A percentile compares a stretch with the other conserved stretches of the same genome.
Conservation (phyloP, 2,888 invertebrate genomes). For the Lamellibrachia columna region DNA sequence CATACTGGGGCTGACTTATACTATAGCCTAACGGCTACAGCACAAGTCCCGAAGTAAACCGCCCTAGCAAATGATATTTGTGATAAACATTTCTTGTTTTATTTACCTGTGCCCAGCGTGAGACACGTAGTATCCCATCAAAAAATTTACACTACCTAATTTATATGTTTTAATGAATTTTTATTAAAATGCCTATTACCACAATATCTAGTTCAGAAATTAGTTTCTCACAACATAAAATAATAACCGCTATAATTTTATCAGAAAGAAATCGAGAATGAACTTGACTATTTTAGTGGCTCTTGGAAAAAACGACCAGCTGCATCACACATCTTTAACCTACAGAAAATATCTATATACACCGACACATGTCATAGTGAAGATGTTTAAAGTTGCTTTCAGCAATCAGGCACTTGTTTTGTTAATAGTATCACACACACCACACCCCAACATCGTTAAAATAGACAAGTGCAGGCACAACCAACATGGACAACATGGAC, state of each 20-base stretch:
- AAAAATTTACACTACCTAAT: too few relatives aligned
- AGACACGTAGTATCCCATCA: too few relatives aligned
- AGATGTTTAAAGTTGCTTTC: slow-evolving; percentile 9
- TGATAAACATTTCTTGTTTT: too few relatives aligned
- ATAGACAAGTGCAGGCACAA: neutral
- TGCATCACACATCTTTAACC: neutral
- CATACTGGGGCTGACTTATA: too few relatives aligned
- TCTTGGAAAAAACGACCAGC: neutral
- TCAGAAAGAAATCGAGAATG: neutral
- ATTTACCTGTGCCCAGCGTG: too few relatives aligned
- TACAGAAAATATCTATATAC: neutral
- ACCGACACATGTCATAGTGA: neutral
- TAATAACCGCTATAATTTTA: neutral
- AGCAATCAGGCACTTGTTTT: slow-evolving; percentile 5
- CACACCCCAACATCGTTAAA: neutral
- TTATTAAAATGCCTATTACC: slow-evolving; percentile 9
- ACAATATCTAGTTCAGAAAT: neutral
- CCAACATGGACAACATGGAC: neutral
- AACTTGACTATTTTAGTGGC: neutral
- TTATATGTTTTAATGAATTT: neutral
- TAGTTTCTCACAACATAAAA: neutral
- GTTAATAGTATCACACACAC: neutral
- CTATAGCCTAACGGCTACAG: too few relatives aligned
- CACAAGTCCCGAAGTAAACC: too few relatives aligned
- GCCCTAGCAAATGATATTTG: too few relatives aligned